A percentile compares a stretch with the other conserved stretches of the same genome.
These are phyloP conservation scores for Heterodera carotae DNA, from an alignment of 1,140 invertebrate genomes.

Conservation along the genomic window DNA sequence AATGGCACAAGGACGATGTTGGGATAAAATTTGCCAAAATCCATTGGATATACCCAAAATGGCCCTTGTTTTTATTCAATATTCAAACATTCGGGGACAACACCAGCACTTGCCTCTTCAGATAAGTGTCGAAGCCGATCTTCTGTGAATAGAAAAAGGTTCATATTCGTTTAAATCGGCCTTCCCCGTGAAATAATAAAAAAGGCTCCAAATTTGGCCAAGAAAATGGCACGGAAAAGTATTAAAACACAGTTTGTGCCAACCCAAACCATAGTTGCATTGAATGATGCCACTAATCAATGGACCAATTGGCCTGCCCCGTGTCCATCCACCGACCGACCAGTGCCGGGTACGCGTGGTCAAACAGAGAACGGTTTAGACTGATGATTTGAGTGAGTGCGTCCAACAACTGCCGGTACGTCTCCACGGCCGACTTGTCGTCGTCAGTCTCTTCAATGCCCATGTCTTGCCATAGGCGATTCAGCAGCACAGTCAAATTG, in stretches of 20 bases:
- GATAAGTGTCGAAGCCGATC: constrained; percentile 15
- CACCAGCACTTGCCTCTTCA: constrained; percentile 22
- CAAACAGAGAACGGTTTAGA: constrained; percentile 56
- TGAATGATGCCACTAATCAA: too few relatives aligned
- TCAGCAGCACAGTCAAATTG: constrained; percentile 52
- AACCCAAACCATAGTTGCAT: too few relatives aligned
- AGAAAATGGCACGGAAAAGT: too few relatives aligned
- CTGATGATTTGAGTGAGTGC: constrained; percentile 57
- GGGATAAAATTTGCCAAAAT: constrained; percentile 14
- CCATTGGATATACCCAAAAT: too few relatives aligned
- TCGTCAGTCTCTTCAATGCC: constrained; percentile 36
- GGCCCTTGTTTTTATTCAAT: constrained; percentile 21
- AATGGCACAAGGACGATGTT: constrained; percentile 7
- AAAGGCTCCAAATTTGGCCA: constrained; percentile 35
- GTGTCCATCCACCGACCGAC: constrained; percentile 35
- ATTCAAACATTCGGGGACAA: constrained; percentile 8
- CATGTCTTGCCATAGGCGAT: constrained; percentile 52
- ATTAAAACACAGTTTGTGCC: too few relatives aligned
- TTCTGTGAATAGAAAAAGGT: constrained; percentile 29
- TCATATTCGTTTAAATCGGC: too few relatives aligned
- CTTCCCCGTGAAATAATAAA: too few relatives aligned
- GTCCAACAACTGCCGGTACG: constrained; percentile 53
- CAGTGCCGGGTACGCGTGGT: constrained; percentile 52
- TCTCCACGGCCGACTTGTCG: constrained; percentile 30
- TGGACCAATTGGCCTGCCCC: too few relatives aligned